Evolutionary conservation across 2,797 vertebrate species (phyloP), one percentile per base, ranked within the genome.

Genomic region (Paratrypauchen microcephalus): DNA sequence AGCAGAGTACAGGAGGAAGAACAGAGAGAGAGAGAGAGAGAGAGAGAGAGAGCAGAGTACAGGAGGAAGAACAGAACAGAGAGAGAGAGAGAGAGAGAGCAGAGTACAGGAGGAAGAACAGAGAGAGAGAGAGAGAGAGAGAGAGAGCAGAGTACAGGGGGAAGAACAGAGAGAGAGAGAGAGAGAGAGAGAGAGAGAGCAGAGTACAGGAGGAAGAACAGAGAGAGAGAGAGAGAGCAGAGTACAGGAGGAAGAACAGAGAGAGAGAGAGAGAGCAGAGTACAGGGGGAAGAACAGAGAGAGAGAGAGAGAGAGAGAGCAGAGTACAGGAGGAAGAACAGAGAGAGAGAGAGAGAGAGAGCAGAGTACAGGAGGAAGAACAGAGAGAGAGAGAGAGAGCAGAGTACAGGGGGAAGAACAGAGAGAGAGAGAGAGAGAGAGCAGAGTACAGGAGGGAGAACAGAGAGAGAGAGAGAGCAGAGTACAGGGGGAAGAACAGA

Each of bases 331-430:
- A n/a, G n/a, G n/a, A n/a, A n/a, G n/a, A n/a, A n/a, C n/a, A 24
- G 8, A 24, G n/a, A 55, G 7, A 64, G 73, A 67, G 66, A 52
- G 19, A n/a, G 48, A 11, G 50, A 36, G 32, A 8, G n/a, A n/a
- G n/a, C n/a, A 52, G 50, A 21, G 6, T 4, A 19, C 30, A 52
- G 19, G 8, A 19, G 26, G 21, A n/a, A 7, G 13, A 16, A 4
- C 28, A 30, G 45, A 16, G 13, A 5, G 41, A 15, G 13, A 12
- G 11, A 1, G 45, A 32, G 30, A 1, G n/a, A n/a, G n/a, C n/a
- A 32, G 0, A 32, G 6, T 19, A 52, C 6, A 16, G 50, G 21
- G 7, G 45, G 45, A 47, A 32, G 30, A 32, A 4, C 3, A 32
- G 30, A 32, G 2, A 32, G 30, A 32, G 30, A 6, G 30, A 32